Evolutionary conservation across 2,113 vertebrate species (phyloP).

Genomic region (Periophthalmodon schlosseri): DNA sequence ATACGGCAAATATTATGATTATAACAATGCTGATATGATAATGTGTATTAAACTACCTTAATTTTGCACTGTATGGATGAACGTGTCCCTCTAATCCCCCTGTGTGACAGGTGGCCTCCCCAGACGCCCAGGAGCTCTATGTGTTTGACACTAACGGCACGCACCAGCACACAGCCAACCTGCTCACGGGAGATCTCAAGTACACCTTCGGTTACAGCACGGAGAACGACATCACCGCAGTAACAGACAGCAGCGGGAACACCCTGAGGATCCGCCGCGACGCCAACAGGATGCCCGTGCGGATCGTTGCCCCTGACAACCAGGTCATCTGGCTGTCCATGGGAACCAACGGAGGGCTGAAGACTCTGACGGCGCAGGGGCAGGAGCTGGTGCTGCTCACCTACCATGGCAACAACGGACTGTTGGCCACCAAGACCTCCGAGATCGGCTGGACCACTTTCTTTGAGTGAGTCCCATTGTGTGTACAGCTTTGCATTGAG

Average conservation of each 20-base stretch:
- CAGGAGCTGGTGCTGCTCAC: slow-evolving; percentile 92
- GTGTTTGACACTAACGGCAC: slow-evolving; percentile 95
- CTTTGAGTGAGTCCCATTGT: slow-evolving; percentile 89
- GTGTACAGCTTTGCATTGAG: not conserved
- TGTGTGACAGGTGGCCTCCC: slow-evolving; percentile 81
- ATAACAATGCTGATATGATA: no score
- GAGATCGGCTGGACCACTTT: slow-evolving; percentile 98
- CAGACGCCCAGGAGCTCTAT: slow-evolving; percentile 94
- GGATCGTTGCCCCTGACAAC: slow-evolving; percentile 94
- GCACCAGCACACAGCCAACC: slow-evolving; percentile 92
- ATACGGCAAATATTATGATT: no score
- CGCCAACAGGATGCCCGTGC: slow-evolving; percentile 90
- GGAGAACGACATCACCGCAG: slow-evolving; percentile 89
- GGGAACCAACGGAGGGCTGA: slow-evolving; percentile 91
- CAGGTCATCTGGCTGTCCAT: slow-evolving; percentile 97
- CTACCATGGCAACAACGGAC: slow-evolving; percentile 94
- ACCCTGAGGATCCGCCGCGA: slow-evolving; percentile 91
- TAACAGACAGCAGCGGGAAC: slow-evolving; percentile 93
- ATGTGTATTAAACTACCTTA: no score
- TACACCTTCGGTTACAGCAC: slow-evolving; percentile 97
- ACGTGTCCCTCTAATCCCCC: not conserved
- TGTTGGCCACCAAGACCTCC: slow-evolving; percentile 93
- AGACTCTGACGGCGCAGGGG: slow-evolving; percentile 92
- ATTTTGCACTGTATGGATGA: no score
- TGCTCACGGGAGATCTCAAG: slow-evolving; percentile 92